Conservation (phyloP, 2,113 vertebrate genomes). For the Oncorhynchus kisutch region DNA sequence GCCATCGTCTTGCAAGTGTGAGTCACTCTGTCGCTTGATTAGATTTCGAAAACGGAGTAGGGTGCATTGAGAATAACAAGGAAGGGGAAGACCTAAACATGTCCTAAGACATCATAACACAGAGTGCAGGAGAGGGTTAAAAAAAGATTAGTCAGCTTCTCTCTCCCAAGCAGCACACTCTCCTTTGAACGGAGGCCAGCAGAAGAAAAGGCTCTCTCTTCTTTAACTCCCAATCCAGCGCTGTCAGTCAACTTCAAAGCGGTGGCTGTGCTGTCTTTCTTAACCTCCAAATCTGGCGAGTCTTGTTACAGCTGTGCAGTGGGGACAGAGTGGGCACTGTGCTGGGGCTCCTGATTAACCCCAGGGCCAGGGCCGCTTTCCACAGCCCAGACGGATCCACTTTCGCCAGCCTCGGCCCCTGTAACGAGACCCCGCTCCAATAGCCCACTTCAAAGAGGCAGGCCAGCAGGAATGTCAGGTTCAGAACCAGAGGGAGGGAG, state of each 20-base stretch:
- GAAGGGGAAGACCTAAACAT: too few relatives aligned
- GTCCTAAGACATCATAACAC: too few relatives aligned
- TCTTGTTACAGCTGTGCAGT: slow-evolving; percentile 64
- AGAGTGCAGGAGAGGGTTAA: not conserved
- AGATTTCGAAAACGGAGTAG: too few relatives aligned
- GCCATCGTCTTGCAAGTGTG: too few relatives aligned
- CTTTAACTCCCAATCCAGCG: slow-evolving; percentile 66
- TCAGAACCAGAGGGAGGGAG: slow-evolving; percentile 68
- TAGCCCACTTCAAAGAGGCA: slow-evolving; percentile 81
- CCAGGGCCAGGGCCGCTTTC: slow-evolving; percentile 72
- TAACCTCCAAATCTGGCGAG: slow-evolving; percentile 74
- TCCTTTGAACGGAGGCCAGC: too few relatives aligned
- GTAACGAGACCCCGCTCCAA: slow-evolving; percentile 83
- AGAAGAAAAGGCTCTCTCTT: slow-evolving; percentile 28
- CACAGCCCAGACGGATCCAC: slow-evolving; percentile 76
- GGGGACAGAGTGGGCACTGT: slow-evolving; percentile 81
- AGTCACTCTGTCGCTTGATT: too few relatives aligned
- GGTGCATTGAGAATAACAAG: too few relatives aligned
- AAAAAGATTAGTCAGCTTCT: not conserved
- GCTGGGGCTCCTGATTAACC: slow-evolving; percentile 81
- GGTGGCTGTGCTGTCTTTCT: slow-evolving; percentile 64
- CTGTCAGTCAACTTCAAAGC: slow-evolving; percentile 64
- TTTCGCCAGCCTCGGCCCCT: slow-evolving; percentile 74
- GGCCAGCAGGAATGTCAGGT: slow-evolving; percentile 85
- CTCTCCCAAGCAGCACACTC: slow-evolving; percentile 12